Conservation (phyloP, 2,888 invertebrate species). For the Horisme vitalbata region DNA sequence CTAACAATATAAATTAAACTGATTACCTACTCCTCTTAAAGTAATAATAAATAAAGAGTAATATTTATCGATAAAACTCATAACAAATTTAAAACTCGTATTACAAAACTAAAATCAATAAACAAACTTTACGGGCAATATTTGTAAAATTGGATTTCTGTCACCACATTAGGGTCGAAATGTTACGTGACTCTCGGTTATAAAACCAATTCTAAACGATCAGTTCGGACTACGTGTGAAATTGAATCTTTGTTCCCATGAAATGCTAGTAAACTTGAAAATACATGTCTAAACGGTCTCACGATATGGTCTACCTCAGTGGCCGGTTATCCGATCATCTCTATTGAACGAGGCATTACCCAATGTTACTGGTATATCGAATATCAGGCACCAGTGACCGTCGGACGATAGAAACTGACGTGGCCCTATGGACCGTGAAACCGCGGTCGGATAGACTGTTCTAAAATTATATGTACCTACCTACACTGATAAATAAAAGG, state of each 20-base stretch:
- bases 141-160: constrained; percentile 38
- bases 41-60: too few species aligned
- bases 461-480: constrained; percentile 16
- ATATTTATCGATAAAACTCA: too few species aligned
- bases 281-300: constrained; percentile 55
- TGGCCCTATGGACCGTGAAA: constrained; percentile 65
- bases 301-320: constrained; percentile 69
- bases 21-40: too few species aligned
- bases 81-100: too few species aligned
- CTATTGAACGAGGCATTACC: constrained; percentile 47
- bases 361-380: constrained; percentile 55
- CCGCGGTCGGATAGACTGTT: constrained; percentile 43
- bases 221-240: constrained; percentile 55
- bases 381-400: constrained; percentile 47
- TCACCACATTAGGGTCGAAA: constrained; percentile 36
- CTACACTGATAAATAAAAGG: not conserved
- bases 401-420: constrained; percentile 54
- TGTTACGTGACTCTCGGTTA: constrained; percentile 51
- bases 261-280: constrained; percentile 59
- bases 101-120: constrained; percentile 27
- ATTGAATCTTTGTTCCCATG: constrained; percentile 63
- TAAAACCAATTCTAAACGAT: constrained; percentile 47
- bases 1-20: too few species aligned
- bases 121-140: constrained; percentile 35
- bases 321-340: constrained; percentile 60